Base-by-base conservation (phyloP, 2,888 invertebrate species). In the Zygogramma bicolorata region DNA sequence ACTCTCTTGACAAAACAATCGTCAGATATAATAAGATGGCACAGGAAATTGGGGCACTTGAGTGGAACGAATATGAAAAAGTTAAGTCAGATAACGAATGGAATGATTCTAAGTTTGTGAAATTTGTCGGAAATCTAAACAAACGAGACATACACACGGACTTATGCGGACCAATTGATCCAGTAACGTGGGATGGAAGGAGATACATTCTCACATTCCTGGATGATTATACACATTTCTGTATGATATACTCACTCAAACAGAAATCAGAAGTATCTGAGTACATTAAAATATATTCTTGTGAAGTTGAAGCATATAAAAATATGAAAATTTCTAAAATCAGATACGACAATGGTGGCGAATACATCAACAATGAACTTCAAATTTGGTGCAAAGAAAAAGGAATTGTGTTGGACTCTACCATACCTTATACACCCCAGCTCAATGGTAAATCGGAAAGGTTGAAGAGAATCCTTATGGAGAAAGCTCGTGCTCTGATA, bases 71-170 rank as follows among this genome's bases (percentile, higher is more conserved):
- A 73, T 27, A 65, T 76, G 27, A 63, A 70, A n/a, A 71, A 76
- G 58, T 46, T 75, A 65, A 31, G 62, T 42, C 25, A 71, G 4
- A 57, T 71, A 38, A 10, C 67, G 22, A 65, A 20, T 49, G 74
- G 65, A n/a, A 76, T 72, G 25, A 62, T 71, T 27, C 53, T 75
- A 29, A 61, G 8, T 7, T 20, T 86, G 84, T 78, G 84, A 85
- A 70, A 76, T 83, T 10, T 86, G 85, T 77, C 78, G 84, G 70
- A 71, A 82, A 73, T 84, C 83, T 22, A 85, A 86, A 78, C 84
- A 84, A 79, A 72, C 77, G 15, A 80, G 84, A 73, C 68, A 75
- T 85, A 5, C 84, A 83, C 78, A 81, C 81, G 1, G 83, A 83
- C 72, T 79, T 85, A 20, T 84, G 82, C 74, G 83, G 83, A 0